Conservation (phyloP, 2,888 invertebrate species). For the Atethmia centrago region DNA sequence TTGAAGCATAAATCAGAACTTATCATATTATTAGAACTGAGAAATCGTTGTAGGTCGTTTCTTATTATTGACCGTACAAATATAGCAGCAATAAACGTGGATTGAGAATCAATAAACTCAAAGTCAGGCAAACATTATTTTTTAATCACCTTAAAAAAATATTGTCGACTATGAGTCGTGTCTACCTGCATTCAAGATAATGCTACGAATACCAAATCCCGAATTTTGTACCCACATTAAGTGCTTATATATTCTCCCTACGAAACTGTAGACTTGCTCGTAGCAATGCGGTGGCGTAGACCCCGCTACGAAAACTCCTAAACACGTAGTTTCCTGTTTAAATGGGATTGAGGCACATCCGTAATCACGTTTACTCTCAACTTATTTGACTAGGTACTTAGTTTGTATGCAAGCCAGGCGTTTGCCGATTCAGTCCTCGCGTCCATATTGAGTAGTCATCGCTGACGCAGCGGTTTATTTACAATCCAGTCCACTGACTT, state of each 20-base stretch:
- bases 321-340: conserved; percentile 16
- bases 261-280: conserved; percentile 31
- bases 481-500: conserved; percentile 76
- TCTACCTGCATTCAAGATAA: conserved; percentile 6
- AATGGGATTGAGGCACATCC: conserved; percentile 44
- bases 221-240: conserved; percentile 4
- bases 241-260: neutral
- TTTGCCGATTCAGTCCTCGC: conserved; percentile 58
- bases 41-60: neutral
- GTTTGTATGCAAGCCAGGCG: conserved; percentile 50
- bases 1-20: conserved; percentile 10
- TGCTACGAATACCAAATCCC: neutral
- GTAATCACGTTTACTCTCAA: conserved; percentile 38
- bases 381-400: conserved; percentile 49
- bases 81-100: neutral
- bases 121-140: conserved; percentile 34
- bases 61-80: conserved; percentile 19
- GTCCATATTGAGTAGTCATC: conserved; percentile 72
- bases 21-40: conserved; percentile 10
- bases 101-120: conserved; percentile 27
- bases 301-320: conserved; percentile 39
- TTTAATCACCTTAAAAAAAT: conserved; percentile 1
- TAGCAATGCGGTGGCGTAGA: conserved; percentile 48
- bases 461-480: conserved; percentile 72
- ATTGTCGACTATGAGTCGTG: conserved; percentile 3